Percentiles rank a stretch among this genome's conserved stretches.
Evolutionary conservation across 2,888 invertebrate species (phyloP).

Genomic region (Ctena decussata): DNA sequence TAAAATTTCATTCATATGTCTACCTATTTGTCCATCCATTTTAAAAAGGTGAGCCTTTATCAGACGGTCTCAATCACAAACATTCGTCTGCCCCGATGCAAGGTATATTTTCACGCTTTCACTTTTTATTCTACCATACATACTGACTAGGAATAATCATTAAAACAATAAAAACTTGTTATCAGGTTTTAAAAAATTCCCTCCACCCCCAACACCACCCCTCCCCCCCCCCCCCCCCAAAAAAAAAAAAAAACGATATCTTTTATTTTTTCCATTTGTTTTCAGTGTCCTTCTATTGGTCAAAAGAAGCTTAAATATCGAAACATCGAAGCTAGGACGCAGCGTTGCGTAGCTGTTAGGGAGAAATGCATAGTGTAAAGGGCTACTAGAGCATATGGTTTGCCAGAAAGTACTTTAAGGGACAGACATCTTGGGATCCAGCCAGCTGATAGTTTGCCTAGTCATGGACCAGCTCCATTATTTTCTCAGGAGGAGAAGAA

Average conservation of each 20-base stretch:
- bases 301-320: conserved; percentile 37
- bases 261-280: neutral
- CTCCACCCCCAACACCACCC: too few relatives aligned
- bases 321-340: conserved; percentile 11
- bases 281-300: neutral
- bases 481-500: conserved; percentile 25
- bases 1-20: too few relatives aligned
- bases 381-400: neutral
- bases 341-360: conserved; percentile 30
- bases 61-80: too few relatives aligned
- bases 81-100: too few relatives aligned
- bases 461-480: neutral
- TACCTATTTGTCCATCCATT: too few relatives aligned
- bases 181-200: too few relatives aligned
- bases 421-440: conserved; percentile 47
- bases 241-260: neutral
- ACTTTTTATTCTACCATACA: too few relatives aligned
- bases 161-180: neutral
- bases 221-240: too few relatives aligned
- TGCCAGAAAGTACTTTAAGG: conserved; percentile 39
- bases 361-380: conserved; percentile 17
- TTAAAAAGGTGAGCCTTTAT: too few relatives aligned
- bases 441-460: conserved; percentile 16
- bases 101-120: too few relatives aligned
- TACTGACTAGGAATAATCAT: too few relatives aligned